Base-by-base conservation (phyloP, 2,113 vertebrate genomes). In the Protomyctophum bolini region DNA sequence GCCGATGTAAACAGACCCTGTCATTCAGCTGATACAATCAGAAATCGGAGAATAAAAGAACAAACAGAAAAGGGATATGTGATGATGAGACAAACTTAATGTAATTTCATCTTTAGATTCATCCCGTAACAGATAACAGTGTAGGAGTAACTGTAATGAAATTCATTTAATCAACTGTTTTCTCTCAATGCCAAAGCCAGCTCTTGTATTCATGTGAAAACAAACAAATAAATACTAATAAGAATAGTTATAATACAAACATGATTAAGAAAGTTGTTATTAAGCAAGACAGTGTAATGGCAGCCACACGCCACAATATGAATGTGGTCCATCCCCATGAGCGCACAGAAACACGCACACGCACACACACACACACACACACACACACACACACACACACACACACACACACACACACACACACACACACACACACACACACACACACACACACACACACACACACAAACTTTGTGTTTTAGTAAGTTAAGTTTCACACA, bases 21-120 rank as follows among this genome's bases (percentile, higher is more conserved):
- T 91, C 93, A 91, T 90, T 93, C 89, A 79, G 83, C 86, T 87
- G 91, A 90, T 90, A 89, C 56, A 65, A 92, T 76, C 86, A 72
- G 75, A 54, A n/a, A n/a, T n/a, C n/a, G 60, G 58, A 8, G 10
- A 52, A 68, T 47, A 56, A 57, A 63, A 59, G 60, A 71, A 57
- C 58, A 45, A 76, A 73, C 63, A 49, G 66, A 73, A 70, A 45
- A 66, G 41, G 64, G 21, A 21, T 46, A 61, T 11, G n/a, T 1
- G 9, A 2, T 12, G 61, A 58, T 57, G 28, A 48, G 60, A 52
- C 45, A 82, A 82, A 83, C 68, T 78, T 84, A 82, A 90, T 86
- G 74, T 73, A 60, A 77, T 87, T 83, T 89, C 52, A 55, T 71
- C 68, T 73, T 77, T 82, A 9, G 33, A 48, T 14, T 41, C 2